Conservation (phyloP, 2,113 vertebrate species). For the Psephotus haematonotus region DNA sequence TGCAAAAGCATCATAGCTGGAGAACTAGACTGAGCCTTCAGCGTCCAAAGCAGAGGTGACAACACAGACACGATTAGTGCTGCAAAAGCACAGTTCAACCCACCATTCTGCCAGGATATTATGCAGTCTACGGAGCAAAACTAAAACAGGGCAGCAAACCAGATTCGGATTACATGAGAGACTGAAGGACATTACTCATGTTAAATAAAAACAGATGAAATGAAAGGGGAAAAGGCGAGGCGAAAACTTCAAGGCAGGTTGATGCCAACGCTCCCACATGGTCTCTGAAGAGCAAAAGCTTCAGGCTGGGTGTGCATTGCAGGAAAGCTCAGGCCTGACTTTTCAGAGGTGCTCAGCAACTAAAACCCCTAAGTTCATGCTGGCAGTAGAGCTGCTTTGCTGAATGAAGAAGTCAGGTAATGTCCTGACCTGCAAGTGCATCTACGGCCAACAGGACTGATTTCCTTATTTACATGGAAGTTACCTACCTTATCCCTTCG, state of each 20-base stretch:
- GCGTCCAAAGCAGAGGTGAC: neutral
- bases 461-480: neutral
- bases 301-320: accelerated
- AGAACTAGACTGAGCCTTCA: neutral
- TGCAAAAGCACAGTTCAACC: neutral
- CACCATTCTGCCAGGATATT: neutral
- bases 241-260: neutral
- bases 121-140: neutral
- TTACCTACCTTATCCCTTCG: neutral
- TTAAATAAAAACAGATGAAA: neutral
- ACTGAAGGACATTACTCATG: neutral
- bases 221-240: neutral
- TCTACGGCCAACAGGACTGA: neutral
- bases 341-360: neutral
- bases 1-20: neutral
- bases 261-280: accelerated
- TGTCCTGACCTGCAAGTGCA: neutral
- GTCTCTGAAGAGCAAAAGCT: neutral
- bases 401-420: neutral
- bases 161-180: neutral
- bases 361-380: accelerated
- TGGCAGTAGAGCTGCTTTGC: neutral
- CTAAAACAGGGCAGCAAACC: neutral
- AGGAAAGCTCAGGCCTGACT: neutral
- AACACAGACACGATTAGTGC: neutral